Evolutionary conservation across 1,140 invertebrate genomes (phyloP), one percentile per base, ranked within the genome.

Genomic region (Panagrolaimus sp.): DNA sequence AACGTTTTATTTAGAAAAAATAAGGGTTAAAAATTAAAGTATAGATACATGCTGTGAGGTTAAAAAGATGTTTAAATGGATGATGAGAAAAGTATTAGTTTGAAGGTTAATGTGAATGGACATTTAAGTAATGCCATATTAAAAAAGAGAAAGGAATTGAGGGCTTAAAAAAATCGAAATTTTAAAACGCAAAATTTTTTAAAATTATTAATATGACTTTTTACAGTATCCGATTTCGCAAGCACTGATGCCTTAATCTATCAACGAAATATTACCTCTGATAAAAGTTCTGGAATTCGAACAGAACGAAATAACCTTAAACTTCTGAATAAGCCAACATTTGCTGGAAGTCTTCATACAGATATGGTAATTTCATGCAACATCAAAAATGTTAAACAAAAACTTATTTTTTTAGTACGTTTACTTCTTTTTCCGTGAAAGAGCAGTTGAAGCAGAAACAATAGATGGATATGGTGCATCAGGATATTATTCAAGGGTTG

Each of bases 391-490:
- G 32, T 38, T n/a, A n/a, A n/a, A n/a, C n/a, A n/a, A n/a, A n/a
- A 38, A 38, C 32, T 38, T 38, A 38, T 7, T 38, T 38, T 38
- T 80, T 63, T 65, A 94, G 79, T 94, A 91, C 84, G 91, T 96
- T 43, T 93, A 95, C 84, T 97, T 97, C 87, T 96, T 97, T 86
- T 96, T 94, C 83, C 88, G 92, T 46, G 93, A 95, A 86, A 21
- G 52, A 21, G 28, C 52, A 12, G 21, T 28, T 26, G 28, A 58
- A 58, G 14, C 28, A 4, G 91, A 91, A 14, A 91, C 92, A 46
- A 91, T 94, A 21, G 93, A 95, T 85, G 94, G 94, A 85, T 95
- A 92, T 84, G 92, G 91, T 83, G 94, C 93, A 87, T 26, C 21
- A 1, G 89, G 87, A 76, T 88, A 95, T 10, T 95, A 93, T 84